Evolutionary conservation across 2,113 vertebrate genomes (phyloP).

Genomic region (Psettodes erumei): DNA sequence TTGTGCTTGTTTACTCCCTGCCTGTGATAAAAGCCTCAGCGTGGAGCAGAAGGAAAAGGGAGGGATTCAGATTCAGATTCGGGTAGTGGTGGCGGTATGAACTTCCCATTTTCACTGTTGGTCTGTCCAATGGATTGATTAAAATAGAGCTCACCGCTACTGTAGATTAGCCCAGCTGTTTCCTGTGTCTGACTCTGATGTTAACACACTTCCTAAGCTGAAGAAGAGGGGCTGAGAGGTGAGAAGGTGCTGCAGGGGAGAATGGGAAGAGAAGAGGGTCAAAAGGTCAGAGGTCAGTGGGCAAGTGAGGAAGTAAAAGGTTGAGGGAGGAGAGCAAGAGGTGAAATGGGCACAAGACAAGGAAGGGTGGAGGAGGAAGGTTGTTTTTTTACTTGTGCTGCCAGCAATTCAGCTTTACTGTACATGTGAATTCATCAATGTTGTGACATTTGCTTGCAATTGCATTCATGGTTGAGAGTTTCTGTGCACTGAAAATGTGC

Average conservation of each 20-base stretch:
- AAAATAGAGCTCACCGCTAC: constrained; percentile 67
- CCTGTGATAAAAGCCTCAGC: constrained; percentile 69
- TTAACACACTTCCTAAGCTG: constrained; percentile 65
- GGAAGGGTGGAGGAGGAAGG: constrained; percentile 69
- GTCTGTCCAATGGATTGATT: constrained; percentile 70
- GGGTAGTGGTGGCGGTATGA: constrained; percentile 69
- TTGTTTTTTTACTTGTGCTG: constrained; percentile 33
- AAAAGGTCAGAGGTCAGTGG: constrained; percentile 51
- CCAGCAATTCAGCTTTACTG: constrained; percentile 17
- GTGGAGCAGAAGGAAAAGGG: constrained; percentile 62
- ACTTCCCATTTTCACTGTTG: constrained; percentile 73
- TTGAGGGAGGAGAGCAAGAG: constrained; percentile 48
- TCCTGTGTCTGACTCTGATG: constrained; percentile 75
- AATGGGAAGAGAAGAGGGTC: constrained; percentile 45
- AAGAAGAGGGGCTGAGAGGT: constrained; percentile 11
- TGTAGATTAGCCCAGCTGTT: constrained; percentile 82
- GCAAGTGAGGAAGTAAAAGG: constrained; percentile 60
- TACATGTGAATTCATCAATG: constrained; percentile 15
- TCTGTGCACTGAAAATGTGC: constrained; percentile 23
- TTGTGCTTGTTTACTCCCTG: constrained; percentile 64
- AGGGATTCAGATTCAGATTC: constrained; percentile 75
- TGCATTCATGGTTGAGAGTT: constrained; percentile 21
- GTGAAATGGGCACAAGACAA: constrained; percentile 58
- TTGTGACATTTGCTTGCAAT: constrained; percentile 44
- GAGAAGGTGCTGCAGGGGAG: constrained; percentile 29